Evolutionary conservation across 2,888 invertebrate genomes (phyloP).

Genomic region (Glyphotaelius pellucidus): DNA sequence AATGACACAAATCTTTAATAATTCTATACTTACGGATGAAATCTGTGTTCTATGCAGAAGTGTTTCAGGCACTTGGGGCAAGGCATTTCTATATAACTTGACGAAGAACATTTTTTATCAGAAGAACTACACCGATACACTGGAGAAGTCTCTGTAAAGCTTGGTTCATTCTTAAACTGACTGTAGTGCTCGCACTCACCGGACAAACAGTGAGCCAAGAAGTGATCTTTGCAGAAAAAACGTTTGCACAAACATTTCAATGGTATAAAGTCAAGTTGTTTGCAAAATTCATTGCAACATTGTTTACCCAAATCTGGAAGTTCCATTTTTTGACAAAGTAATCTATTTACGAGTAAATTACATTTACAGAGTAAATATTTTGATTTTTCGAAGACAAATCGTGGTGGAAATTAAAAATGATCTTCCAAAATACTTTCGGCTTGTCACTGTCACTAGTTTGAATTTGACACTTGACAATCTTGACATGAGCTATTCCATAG

Average conservation of each 20-base stretch:
- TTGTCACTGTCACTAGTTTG: no score
- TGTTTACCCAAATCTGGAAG: constrained; percentile 84
- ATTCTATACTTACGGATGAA: constrained; percentile 74
- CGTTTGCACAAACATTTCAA: constrained; percentile 81
- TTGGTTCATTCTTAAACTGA: constrained; percentile 72
- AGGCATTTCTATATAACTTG: constrained; percentile 80
- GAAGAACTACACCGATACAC: constrained; percentile 77
- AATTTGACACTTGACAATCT: no score
- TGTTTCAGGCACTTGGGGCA: constrained; percentile 83
- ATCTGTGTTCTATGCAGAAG: constrained; percentile 84
- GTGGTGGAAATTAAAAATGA: no score
- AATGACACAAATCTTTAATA: no score
- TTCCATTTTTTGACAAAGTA: constrained; percentile 77
- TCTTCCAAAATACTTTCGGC: no score
- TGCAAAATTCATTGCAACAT: constrained; percentile 80
- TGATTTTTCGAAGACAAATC: no score
- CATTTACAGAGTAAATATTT: no score
- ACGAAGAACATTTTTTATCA: constrained; percentile 78
- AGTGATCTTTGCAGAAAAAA: constrained; percentile 84
- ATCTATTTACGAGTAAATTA: no score
- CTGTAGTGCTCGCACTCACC: constrained; percentile 74
- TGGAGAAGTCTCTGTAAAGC: constrained; percentile 72
- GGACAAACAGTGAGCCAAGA: constrained; percentile 76
- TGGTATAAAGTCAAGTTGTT: constrained; percentile 85
- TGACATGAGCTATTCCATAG: no score